Evolutionary conservation across 2,113 vertebrate species (phyloP).

Genomic region (Montifringilla adamsi): DNA sequence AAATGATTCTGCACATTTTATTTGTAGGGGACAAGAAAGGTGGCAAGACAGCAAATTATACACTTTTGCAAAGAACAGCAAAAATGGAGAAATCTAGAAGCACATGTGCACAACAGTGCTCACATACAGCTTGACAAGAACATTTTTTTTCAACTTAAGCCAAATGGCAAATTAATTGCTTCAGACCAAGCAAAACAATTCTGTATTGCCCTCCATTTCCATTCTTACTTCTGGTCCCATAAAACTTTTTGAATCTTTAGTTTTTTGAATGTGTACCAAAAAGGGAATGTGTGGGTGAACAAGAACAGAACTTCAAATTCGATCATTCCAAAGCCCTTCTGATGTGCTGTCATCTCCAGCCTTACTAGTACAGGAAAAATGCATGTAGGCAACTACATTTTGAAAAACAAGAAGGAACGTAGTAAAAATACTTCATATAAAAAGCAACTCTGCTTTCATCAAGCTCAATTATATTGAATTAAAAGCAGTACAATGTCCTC

Average conservation of each 20-base stretch:
- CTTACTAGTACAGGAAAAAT: neutral
- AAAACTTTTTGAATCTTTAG: neutral
- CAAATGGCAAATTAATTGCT: neutral
- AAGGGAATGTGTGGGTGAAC: neutral
- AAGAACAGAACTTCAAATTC: neutral
- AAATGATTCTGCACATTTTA: neutral
- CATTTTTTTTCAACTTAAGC: neutral
- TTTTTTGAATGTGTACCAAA: neutral
- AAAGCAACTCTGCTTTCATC: neutral
- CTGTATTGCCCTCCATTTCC: neutral
- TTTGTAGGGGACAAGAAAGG: neutral
- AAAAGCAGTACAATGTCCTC: neutral
- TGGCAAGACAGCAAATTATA: neutral
- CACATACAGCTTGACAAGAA: neutral
- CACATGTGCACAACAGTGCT: fast-evolving
- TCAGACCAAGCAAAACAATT: neutral
- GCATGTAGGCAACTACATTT: neutral
- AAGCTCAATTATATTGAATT: neutral
- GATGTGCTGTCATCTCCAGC: neutral
- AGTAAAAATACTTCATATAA: neutral
- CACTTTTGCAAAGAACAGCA: neutral
- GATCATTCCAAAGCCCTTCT: neutral
- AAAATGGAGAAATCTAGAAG: neutral
- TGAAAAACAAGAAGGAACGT: neutral
- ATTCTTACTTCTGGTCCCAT: neutral